phyloP scores from a whole-genome alignment of 2,113 vertebrate species.

The Cepphus grylle region DNA sequence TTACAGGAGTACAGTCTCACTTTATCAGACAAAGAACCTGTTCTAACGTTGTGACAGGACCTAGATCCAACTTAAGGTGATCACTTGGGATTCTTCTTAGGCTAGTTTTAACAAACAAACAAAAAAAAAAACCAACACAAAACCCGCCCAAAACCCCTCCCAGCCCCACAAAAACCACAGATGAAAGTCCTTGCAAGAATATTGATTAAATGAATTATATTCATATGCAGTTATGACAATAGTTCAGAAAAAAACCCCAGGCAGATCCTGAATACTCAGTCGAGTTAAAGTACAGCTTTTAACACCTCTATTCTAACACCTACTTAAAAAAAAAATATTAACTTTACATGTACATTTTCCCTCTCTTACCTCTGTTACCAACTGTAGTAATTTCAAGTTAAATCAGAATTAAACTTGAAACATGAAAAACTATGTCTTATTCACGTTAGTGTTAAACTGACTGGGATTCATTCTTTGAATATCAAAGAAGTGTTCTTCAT shows the following conservation, averaged over 20 bases:
- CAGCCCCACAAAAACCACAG: background rate
- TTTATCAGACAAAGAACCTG: constrained; percentile 29
- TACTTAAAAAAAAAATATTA: background rate
- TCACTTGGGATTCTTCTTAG: background rate
- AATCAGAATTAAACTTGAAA: background rate
- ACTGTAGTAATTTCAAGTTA: background rate
- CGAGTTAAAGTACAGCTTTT: background rate
- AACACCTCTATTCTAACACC: background rate
- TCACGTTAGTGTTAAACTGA: background rate
- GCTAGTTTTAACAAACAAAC: background rate
- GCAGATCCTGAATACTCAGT: background rate
- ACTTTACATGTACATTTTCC: background rate
- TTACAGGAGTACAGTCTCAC: background rate
- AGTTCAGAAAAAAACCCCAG: background rate
- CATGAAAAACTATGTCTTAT: background rate
- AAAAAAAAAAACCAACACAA: background rate
- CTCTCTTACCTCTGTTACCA: background rate
- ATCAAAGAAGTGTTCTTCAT: background rate
- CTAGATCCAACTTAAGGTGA: constrained; percentile 16
- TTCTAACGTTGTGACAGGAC: constrained; percentile 34
- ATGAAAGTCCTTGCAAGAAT: background rate
- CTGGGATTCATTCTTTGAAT: background rate
- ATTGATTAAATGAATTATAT: background rate
- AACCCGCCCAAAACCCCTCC: background rate
- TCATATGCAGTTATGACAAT: background rate